Conservation (phyloP, 2,888 invertebrate genomes). For the Malacosoma neustria region DNA sequence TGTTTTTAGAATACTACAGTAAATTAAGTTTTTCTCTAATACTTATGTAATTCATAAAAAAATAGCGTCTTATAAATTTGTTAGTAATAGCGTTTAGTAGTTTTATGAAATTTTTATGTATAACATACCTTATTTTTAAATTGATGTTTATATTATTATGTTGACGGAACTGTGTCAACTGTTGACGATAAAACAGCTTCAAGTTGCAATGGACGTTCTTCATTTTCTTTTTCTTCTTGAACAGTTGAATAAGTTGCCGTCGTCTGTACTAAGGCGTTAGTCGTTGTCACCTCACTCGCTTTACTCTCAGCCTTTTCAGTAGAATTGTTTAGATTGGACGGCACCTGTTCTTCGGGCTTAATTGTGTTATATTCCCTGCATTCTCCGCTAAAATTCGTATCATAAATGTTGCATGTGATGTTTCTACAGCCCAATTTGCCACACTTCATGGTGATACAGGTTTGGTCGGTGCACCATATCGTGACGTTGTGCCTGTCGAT, state of each 20-base stretch:
- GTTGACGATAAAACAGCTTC: slow-evolving; percentile 52
- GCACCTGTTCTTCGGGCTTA: slow-evolving; percentile 25
- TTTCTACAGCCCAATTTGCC: slow-evolving; percentile 46
- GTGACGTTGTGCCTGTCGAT: slow-evolving; percentile 49
- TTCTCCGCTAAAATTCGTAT: slow-evolving; percentile 57
- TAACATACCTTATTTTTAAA: background rate
- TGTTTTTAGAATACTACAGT: no score
- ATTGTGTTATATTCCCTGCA: slow-evolving; percentile 49
- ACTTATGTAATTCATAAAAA: no score
- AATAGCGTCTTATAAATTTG: no score
- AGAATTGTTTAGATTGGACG: slow-evolving; percentile 18
- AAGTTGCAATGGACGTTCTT: slow-evolving; percentile 42
- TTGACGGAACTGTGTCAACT: slow-evolving; percentile 13
- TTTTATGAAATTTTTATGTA: no score
- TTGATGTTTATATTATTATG: background rate
- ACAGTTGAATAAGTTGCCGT: slow-evolving; percentile 8
- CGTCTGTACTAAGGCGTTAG: slow-evolving; percentile 7
- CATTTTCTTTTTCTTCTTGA: slow-evolving; percentile 15
- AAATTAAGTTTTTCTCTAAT: no score
- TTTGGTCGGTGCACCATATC: slow-evolving; percentile 65
- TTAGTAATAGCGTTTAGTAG: no score
- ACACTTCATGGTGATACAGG: slow-evolving; percentile 61
- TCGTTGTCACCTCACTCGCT: slow-evolving; percentile 11
- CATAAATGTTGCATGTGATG: slow-evolving; percentile 60
- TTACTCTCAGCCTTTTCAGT: slow-evolving; percentile 8